Evolutionary conservation across 2,797 vertebrate species (phyloP).

Genomic region (Hyperoplus immaculatus): DNA sequence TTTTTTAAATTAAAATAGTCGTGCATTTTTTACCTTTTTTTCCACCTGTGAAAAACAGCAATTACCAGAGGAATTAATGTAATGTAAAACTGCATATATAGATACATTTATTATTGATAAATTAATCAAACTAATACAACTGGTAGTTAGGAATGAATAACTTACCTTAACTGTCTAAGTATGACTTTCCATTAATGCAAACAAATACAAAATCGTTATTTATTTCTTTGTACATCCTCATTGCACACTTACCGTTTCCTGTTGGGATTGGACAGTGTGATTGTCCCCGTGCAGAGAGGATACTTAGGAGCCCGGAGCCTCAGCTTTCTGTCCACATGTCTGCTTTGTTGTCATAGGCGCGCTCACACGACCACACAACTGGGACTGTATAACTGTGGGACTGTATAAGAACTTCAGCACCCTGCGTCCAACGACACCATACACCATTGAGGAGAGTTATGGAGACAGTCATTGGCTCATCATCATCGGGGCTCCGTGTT

Average conservation of each 20-base stretch:
- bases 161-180: neutral
- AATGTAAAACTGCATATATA: neutral
- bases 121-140: neutral
- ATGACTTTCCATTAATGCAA: neutral
- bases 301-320: slow-evolving; percentile 54
- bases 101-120: neutral
- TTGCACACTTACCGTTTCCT: slow-evolving; percentile 69
- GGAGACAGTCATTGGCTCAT: slow-evolving; percentile 52
- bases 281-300: slow-evolving; percentile 49
- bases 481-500: slow-evolving; percentile 38
- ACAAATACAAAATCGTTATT: neutral
- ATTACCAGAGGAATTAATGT: neutral
- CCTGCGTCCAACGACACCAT: slow-evolving; percentile 37
- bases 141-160: neutral
- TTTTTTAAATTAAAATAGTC: neutral
- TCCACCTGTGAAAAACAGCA: neutral
- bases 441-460: slow-evolving; percentile 56
- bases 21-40: neutral
- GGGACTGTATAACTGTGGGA: slow-evolving; percentile 48
- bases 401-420: slow-evolving; percentile 39
- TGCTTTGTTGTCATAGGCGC: slow-evolving; percentile 62
- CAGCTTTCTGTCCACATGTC: slow-evolving; percentile 71
- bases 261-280: slow-evolving; percentile 43
- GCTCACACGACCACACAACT: slow-evolving; percentile 42
- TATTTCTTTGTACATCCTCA: neutral